A percentile compares a stretch with the other conserved stretches of the same genome.
These are phyloP conservation scores for Physella acuta DNA, from an alignment of 1,140 invertebrate genomes.

Conservation along the genomic window DNA sequence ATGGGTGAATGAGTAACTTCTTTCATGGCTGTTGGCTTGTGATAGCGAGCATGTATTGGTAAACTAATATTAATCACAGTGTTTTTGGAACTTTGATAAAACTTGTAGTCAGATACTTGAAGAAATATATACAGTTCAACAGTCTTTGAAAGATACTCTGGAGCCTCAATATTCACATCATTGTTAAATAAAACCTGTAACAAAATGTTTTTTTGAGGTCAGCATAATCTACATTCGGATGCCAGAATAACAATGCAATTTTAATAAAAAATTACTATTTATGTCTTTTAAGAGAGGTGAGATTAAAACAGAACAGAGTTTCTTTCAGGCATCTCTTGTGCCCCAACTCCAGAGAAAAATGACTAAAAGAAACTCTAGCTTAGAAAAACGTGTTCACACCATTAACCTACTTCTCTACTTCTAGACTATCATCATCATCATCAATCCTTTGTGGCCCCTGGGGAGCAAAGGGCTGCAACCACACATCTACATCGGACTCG, in stretches of 20 bases:
- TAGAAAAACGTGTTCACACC: too few species aligned
- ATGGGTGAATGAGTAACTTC: slow-evolving; percentile 16
- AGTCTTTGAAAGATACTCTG: slow-evolving; percentile 33
- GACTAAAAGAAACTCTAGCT: not conserved
- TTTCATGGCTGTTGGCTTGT: slow-evolving; percentile 26
- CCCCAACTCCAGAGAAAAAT: not conserved
- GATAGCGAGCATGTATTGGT: slow-evolving; percentile 43
- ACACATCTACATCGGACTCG: too few species aligned
- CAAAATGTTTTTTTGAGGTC: not conserved
- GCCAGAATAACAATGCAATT: not conserved
- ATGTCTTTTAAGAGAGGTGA: not conserved
- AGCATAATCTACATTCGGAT: too few species aligned
- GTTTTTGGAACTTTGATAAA: not conserved
- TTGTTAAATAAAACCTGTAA: slow-evolving; percentile 28
- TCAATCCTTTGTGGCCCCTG: too few species aligned
- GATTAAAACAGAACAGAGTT: not conserved
- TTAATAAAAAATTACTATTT: not conserved
- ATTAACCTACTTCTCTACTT: too few species aligned
- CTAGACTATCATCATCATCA: too few species aligned
- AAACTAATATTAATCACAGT: slow-evolving; percentile 30
- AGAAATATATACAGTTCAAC: slow-evolving; percentile 32
- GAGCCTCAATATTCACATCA: slow-evolving; percentile 37
- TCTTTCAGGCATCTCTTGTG: not conserved
- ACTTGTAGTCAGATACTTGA: not conserved
- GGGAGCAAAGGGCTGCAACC: too few species aligned